These are phyloP conservation scores for Rutilus rutilus DNA, from an alignment of 2,113 vertebrate genomes.

Conservation along the genomic window DNA sequence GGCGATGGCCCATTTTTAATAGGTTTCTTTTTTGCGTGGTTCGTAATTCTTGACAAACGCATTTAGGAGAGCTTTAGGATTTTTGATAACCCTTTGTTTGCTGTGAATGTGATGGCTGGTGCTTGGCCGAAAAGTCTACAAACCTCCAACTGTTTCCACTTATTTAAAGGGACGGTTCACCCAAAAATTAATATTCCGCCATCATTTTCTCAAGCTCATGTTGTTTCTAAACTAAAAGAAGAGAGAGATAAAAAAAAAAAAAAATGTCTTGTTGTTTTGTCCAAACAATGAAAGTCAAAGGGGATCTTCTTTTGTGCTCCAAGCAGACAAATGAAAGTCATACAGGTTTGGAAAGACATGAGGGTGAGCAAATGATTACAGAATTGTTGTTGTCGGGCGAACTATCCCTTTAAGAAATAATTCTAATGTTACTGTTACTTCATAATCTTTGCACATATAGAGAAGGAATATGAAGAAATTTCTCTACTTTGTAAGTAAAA, in stretches of 20 bases:
- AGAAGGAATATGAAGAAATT: background rate
- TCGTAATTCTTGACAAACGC: background rate
- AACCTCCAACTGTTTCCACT: background rate
- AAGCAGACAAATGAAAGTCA: background rate
- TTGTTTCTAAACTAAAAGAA: background rate
- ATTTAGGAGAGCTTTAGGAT: background rate
- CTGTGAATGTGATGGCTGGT: background rate
- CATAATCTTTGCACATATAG: background rate
- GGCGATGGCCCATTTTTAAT: background rate
- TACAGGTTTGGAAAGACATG: background rate
- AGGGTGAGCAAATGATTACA: background rate
- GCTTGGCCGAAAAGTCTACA: background rate
- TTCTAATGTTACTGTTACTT: background rate
- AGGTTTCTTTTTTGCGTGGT: background rate
- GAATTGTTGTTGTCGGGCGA: background rate
- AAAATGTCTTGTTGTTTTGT: background rate
- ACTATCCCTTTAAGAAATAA: background rate
- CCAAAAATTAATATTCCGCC: background rate
- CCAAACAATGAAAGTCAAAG: background rate
- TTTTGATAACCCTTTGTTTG: background rate
- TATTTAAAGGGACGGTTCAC: background rate
- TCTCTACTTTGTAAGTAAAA: background rate
- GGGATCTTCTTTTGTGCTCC: background rate
- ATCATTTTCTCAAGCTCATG: background rate
- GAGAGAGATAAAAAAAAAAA: too few relatives aligned